phyloP scores from a whole-genome alignment of 2,113 vertebrate species.

The Ceyx cyanopectus region DNA sequence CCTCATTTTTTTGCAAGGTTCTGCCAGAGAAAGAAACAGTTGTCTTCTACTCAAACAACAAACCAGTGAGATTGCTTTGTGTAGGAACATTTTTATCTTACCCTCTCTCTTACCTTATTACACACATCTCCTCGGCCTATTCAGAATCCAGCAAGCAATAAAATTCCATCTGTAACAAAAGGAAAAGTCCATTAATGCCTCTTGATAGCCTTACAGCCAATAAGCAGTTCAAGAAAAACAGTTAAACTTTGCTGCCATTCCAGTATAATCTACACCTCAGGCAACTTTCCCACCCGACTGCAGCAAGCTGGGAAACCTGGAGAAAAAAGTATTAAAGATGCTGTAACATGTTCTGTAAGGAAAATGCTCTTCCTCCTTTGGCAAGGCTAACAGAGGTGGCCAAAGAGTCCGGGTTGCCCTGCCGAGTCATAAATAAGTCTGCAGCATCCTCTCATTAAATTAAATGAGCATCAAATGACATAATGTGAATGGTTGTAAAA shows the following conservation, averaged over 20 bases:
- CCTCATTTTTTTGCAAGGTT: neutral
- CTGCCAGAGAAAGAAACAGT: neutral
- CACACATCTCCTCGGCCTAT: conserved; percentile 55
- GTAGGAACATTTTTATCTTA: neutral
- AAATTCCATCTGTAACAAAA: conserved; percentile 61
- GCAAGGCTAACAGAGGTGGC: neutral
- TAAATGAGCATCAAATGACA: conserved; percentile 60
- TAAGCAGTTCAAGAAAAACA: neutral
- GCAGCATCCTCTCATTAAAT: conserved; percentile 61
- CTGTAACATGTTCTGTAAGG: neutral
- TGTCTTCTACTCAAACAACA: neutral
- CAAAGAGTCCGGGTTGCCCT: neutral
- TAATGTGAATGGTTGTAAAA: conserved; percentile 50
- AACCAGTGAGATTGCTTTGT: neutral
- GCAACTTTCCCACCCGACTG: neutral
- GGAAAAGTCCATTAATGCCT: conserved; percentile 29
- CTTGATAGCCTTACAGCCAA: neutral
- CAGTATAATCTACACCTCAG: neutral
- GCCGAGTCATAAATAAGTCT: conserved; percentile 42
- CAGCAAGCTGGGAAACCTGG: neutral
- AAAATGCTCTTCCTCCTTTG: neutral
- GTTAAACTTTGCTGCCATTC: neutral
- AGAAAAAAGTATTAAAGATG: neutral
- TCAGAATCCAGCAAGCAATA: conserved; percentile 34
- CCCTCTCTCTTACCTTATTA: conserved; percentile 59